Conservation (phyloP, 2,113 vertebrate species). For the Phalacrocorax aristotelis region DNA sequence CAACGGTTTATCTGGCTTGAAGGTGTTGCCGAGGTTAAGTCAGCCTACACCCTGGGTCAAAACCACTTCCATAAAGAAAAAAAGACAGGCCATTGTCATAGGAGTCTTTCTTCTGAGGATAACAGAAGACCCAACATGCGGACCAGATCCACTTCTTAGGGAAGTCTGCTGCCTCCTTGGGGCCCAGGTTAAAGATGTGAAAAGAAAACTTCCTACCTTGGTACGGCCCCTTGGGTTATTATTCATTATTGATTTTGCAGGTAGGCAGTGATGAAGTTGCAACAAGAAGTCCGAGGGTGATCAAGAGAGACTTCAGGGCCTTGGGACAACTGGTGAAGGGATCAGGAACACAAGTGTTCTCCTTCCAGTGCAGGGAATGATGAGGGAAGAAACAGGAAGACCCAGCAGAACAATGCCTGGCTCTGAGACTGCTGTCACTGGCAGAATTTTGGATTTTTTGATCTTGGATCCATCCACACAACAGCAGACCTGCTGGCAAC, state of each 20-base stretch:
- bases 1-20: neutral
- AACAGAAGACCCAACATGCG: neutral
- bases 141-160: neutral
- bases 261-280: neutral
- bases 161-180: neutral
- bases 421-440: neutral
- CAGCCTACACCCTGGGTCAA: neutral
- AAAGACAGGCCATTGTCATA: neutral
- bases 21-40: neutral
- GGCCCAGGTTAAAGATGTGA: neutral
- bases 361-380: neutral
- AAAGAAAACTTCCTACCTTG: neutral
- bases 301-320: neutral
- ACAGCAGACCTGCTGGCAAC: neutral
- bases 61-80: neutral
- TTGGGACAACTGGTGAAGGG: neutral
- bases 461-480: neutral
- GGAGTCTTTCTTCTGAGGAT: neutral
- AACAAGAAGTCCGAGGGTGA: neutral
- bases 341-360: neutral
- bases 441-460: neutral
- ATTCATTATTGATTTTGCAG: neutral
- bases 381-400: neutral
- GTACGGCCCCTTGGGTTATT: neutral
- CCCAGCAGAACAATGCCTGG: neutral